Evolutionary conservation across 2,888 invertebrate genomes (phyloP).

Genomic region (Ochropacha duplaris): DNA sequence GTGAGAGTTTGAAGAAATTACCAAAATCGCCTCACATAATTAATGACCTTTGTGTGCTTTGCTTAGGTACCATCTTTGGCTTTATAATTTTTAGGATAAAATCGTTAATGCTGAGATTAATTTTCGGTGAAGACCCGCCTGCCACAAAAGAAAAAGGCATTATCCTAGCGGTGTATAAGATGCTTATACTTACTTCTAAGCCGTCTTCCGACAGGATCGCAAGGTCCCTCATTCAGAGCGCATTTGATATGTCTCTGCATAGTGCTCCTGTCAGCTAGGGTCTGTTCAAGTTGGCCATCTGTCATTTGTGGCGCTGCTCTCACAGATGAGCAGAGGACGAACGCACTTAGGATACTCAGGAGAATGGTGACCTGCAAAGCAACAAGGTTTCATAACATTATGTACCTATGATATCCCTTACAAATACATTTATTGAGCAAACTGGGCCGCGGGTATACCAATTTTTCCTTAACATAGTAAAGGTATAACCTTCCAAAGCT

Average conservation of each 20-base stretch:
- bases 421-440: no score
- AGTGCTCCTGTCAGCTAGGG: slow-evolving; percentile 85
- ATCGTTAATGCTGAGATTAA: no score
- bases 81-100: no score
- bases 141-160: no score
- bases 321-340: slow-evolving; percentile 14
- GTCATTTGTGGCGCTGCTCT: slow-evolving; percentile 76
- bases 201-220: slow-evolving; percentile 87
- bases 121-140: no score
- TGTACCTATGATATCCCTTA: no score
- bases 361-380: background rate
- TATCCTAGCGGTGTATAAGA: no score
- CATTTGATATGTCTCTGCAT: slow-evolving; percentile 87
- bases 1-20: no score
- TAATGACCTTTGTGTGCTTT: no score
- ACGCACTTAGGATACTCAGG: background rate
- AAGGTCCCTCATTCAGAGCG: slow-evolving; percentile 87
- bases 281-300: slow-evolving; percentile 85
- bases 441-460: no score
- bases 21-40: no score
- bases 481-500: background rate
- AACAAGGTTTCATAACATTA: background rate
- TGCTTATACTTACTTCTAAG: slow-evolving; percentile 89
- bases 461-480: background rate
- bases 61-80: no score